Percentiles rank a stretch among this genome's conserved stretches.
Conservation (phyloP, 2,113 vertebrate genomes). For the Hylia prasina region DNA sequence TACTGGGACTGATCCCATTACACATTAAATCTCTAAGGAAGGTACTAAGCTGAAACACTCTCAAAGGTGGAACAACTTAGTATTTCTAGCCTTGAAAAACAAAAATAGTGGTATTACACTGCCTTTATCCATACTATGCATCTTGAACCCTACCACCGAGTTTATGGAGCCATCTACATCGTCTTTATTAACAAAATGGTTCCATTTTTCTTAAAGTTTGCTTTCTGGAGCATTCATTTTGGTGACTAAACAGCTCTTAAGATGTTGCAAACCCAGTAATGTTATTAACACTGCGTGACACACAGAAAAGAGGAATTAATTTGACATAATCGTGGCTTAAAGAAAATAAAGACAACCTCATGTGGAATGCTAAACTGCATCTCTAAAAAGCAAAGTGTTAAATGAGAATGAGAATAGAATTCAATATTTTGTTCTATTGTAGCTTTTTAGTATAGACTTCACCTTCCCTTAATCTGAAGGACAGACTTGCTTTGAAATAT, state of each 20-base stretch:
- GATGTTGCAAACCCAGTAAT: constrained; percentile 15
- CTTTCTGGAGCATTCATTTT: constrained; percentile 4
- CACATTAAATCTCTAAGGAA: background rate
- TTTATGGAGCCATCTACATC: background rate
- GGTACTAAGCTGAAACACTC: background rate
- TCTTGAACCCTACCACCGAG: background rate
- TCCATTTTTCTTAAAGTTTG: background rate
- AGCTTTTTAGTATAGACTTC: constrained; percentile 4
- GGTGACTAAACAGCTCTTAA: constrained; percentile 14
- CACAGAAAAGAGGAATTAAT: constrained; percentile 25
- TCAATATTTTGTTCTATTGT: constrained; percentile 11
- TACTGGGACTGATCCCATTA: background rate
- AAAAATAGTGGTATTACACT: background rate
- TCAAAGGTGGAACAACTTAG: background rate
- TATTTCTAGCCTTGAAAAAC: background rate
- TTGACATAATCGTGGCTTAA: constrained; percentile 32
- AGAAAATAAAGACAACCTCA: constrained; percentile 35
- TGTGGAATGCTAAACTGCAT: constrained; percentile 12
- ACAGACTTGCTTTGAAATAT: constrained; percentile 29
- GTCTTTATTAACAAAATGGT: background rate
- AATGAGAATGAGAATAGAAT: constrained; percentile 32
- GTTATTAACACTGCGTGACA: background rate
- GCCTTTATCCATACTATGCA: background rate
- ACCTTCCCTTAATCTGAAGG: constrained; percentile 36
- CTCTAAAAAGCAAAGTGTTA: constrained; percentile 49